Evolutionary conservation across 1,140 invertebrate genomes (phyloP).

Genomic region (Aradophagus sp.): DNA sequence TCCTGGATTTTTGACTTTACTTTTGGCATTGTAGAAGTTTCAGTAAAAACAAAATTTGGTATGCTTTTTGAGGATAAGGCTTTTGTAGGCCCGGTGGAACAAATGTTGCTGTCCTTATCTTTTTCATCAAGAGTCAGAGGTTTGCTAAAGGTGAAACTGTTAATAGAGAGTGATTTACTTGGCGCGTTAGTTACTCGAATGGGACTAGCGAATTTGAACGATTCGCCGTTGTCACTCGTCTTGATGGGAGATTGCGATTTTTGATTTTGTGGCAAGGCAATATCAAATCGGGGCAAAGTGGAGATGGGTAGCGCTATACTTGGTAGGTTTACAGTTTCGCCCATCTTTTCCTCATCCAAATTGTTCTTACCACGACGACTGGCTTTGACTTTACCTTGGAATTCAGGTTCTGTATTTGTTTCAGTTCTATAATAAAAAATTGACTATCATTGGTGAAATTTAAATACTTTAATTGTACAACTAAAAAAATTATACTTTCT

Average conservation of each 20-base stretch:
- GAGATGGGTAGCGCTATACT: slow-evolving; percentile 78
- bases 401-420: slow-evolving; percentile 52
- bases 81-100: not conserved
- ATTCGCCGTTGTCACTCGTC: slow-evolving; percentile 42
- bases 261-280: slow-evolving; percentile 67
- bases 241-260: slow-evolving; percentile 16
- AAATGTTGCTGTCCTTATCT: slow-evolving; percentile 41
- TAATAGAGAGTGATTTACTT: slow-evolving; percentile 68
- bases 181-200: slow-evolving; percentile 62
- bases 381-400: slow-evolving; percentile 56
- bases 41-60: slow-evolving; percentile 66
- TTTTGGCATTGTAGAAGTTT: slow-evolving; percentile 61
- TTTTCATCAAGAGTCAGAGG: slow-evolving; percentile 64
- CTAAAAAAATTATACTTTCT: no score
- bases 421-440: slow-evolving; percentile 41
- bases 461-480: no score
- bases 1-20: slow-evolving; percentile 61
- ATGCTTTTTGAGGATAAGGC: slow-evolving; percentile 3
- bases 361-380: slow-evolving; percentile 61
- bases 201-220: slow-evolving; percentile 70
- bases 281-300: slow-evolving; percentile 78
- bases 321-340: slow-evolving; percentile 77
- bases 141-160: slow-evolving; percentile 77
- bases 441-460: no score
- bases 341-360: slow-evolving; percentile 67